Evolutionary conservation across 1,140 invertebrate species (phyloP).

Genomic region (Thaumetopoea pityocampa): DNA sequence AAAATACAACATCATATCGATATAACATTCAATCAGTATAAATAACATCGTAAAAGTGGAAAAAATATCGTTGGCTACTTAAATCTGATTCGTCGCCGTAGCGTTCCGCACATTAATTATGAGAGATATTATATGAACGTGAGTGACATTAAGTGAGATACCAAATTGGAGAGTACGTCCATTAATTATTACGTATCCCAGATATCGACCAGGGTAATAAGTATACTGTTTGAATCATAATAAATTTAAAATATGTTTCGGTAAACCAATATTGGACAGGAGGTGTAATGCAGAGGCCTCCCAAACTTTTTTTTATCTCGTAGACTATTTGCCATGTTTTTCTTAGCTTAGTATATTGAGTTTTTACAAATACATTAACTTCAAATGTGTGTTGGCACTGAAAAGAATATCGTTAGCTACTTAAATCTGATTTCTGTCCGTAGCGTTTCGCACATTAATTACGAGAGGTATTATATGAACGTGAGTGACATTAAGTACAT

Average conservation of each 20-base stretch:
- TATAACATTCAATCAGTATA: no score
- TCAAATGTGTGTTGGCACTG: no score
- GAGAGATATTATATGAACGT: constrained; percentile 17
- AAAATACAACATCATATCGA: constrained; percentile 10
- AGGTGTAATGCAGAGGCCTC: no score
- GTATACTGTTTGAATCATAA: constrained; percentile 29
- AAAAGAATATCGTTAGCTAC: constrained; percentile 22
- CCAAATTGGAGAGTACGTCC: constrained; percentile 25
- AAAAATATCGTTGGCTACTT: constrained; percentile 24
- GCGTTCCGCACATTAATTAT: constrained; percentile 10
- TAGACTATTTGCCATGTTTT: no score
- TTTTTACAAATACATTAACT: no score
- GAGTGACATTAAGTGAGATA: constrained; percentile 16
- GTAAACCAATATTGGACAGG: constrained; percentile 16
- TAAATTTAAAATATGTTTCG: constrained; percentile 32
- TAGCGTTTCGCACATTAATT: constrained; percentile 10
- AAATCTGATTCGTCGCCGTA: constrained; percentile 18
- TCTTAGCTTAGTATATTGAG: no score
- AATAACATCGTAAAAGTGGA: constrained; percentile 10
- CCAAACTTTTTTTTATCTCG: no score
- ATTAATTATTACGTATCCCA: constrained; percentile 31
- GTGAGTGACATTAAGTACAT: constrained; percentile 16
- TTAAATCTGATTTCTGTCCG: constrained; percentile 20
- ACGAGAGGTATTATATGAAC: constrained; percentile 18
- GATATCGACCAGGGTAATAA: constrained; percentile 26